Conservation (phyloP, 2,113 vertebrate genomes). For the Rousettus leschenaultii region DNA sequence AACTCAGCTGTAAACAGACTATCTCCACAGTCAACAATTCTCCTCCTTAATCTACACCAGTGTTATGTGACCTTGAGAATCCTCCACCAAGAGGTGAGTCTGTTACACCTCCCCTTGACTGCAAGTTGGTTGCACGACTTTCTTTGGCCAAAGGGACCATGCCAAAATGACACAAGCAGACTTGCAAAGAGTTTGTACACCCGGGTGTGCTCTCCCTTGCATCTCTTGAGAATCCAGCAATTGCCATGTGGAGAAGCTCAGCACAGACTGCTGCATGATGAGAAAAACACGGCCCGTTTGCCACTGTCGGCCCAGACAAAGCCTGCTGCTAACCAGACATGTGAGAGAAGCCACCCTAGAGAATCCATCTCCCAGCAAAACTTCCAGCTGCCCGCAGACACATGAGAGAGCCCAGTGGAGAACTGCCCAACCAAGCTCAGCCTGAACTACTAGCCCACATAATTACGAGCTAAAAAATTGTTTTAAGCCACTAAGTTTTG, state of each 20-base stretch:
- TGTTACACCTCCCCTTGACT: neutral
- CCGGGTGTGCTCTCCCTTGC: neutral
- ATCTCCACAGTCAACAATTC: neutral
- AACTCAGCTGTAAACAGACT: neutral
- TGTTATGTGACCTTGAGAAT: fast-evolving
- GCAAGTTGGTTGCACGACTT: neutral
- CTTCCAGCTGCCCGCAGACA: neutral
- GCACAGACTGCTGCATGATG: too few relatives aligned
- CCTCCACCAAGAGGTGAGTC: neutral
- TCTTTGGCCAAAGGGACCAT: neutral
- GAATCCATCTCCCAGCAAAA: neutral
- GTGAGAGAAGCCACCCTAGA: neutral
- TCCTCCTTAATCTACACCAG: neutral
- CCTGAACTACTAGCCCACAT: neutral
- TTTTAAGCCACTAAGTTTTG: neutral
- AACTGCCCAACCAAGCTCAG: neutral
- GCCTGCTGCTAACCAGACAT: neutral
- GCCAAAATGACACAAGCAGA: neutral
- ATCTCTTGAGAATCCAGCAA: neutral
- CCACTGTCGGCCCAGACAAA: neutral
- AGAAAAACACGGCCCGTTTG: neutral
- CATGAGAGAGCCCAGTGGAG: fast-evolving
- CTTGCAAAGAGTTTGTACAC: neutral
- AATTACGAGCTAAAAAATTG: neutral
- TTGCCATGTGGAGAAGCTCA: neutral